Conservation (phyloP, 1,140 invertebrate species). For the Danaus plexippus region DNA sequence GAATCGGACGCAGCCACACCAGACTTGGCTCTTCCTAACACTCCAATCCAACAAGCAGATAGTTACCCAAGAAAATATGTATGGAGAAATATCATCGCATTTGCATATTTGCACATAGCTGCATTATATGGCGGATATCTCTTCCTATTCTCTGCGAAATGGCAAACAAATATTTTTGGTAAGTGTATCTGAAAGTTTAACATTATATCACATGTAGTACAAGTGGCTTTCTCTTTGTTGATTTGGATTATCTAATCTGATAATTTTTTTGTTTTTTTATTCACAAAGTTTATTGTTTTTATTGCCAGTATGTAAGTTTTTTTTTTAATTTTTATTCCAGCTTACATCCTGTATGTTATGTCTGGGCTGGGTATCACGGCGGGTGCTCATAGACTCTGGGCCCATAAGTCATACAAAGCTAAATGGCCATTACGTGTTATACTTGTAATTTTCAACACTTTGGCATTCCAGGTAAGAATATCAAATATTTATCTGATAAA, state of each 20-base stretch:
- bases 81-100: slow-evolving; percentile 93
- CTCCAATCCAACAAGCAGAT: slow-evolving; percentile 61
- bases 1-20: slow-evolving; percentile 75
- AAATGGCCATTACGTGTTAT: slow-evolving; percentile 87
- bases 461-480: slow-evolving; percentile 86
- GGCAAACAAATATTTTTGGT: slow-evolving; percentile 84
- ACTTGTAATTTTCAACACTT: slow-evolving; percentile 84
- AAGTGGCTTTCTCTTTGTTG: slow-evolving; percentile 3
- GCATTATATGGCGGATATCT: slow-evolving; percentile 90
- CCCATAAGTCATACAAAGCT: slow-evolving; percentile 95
- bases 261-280: slow-evolving; percentile 10
- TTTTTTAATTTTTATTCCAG: slow-evolving; percentile 55
- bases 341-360: slow-evolving; percentile 78
- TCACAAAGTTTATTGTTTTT: neutral
- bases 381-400: slow-evolving; percentile 94
- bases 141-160: slow-evolving; percentile 83
- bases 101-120: slow-evolving; percentile 87
- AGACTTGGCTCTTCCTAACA: slow-evolving; percentile 63
- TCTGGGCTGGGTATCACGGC: slow-evolving; percentile 91
- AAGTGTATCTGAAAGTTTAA: slow-evolving; percentile 50
- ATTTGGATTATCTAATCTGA: slow-evolving; percentile 1
- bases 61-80: slow-evolving; percentile 78
- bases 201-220: too few species aligned
- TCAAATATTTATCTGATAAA: slow-evolving; percentile 6
- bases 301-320: slow-evolving; percentile 8